phyloP scores from a whole-genome alignment of 30 jellyfish, hydroid and myxozoan species.

The Hydra vulgaris region DNA sequence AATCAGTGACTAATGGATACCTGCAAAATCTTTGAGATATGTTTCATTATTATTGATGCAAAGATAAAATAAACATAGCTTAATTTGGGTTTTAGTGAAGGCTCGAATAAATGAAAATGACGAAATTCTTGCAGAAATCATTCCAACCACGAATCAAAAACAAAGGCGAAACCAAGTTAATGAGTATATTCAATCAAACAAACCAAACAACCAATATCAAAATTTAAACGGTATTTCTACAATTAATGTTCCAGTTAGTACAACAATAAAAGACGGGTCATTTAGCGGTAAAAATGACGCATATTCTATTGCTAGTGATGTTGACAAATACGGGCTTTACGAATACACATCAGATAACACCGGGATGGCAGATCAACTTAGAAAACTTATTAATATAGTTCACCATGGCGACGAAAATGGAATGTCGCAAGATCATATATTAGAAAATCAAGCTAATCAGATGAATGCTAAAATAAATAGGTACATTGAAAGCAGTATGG shows the following conservation, averaged over 20 bases:
- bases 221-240: not conserved
- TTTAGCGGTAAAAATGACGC: constrained; percentile 31
- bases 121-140: constrained; percentile 8
- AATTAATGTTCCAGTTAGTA: not conserved
- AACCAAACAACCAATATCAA: not conserved
- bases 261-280: not conserved
- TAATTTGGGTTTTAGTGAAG: too few species aligned
- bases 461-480: constrained; percentile 24
- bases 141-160: not conserved
- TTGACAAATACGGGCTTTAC: constrained; percentile 62
- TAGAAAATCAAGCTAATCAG: constrained; percentile 22
- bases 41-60: too few species aligned
- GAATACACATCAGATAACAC: constrained; percentile 76
- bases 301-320: constrained; percentile 52
- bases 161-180: not conserved
- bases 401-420: constrained; percentile 13
- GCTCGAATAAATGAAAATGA: constrained; percentile 11
- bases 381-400: constrained; percentile 5
- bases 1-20: too few species aligned
- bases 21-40: too few species aligned
- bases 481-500: not conserved
- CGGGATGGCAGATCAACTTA: constrained; percentile 26
- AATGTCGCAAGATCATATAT: not conserved
- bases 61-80: too few species aligned
- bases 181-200: not conserved